Evolutionary conservation across 2,113 vertebrate genomes (phyloP).

Genomic region (Ceratotherium simum): DNA sequence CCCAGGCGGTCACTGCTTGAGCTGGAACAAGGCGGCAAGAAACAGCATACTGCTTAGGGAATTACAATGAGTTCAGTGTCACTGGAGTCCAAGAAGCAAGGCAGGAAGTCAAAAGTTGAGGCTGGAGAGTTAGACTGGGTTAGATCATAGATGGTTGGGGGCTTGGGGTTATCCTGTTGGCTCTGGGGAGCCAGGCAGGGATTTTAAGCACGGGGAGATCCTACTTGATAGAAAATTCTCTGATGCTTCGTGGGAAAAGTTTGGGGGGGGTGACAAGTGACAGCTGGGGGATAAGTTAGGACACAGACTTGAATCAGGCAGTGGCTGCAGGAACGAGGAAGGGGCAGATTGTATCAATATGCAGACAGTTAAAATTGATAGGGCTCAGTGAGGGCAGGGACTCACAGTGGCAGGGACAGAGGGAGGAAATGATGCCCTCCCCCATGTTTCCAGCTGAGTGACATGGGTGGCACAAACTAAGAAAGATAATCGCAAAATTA

Average conservation of each 20-base stretch:
- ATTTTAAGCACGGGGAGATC: background rate
- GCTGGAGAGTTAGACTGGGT: background rate
- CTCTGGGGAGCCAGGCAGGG: background rate
- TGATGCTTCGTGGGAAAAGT: background rate
- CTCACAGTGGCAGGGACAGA: accelerated
- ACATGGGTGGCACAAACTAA: background rate
- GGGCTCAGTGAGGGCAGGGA: background rate
- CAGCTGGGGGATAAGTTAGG: background rate
- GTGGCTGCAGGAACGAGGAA: background rate
- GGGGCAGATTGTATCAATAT: background rate
- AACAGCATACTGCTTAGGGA: conserved; percentile 53
- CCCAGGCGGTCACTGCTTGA: background rate
- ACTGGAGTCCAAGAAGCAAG: conserved; percentile 22
- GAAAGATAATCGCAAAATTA: background rate
- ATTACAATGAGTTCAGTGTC: conserved; percentile 79
- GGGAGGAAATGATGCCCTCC: background rate
- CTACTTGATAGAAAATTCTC: conserved; percentile 7
- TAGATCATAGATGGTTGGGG: background rate
- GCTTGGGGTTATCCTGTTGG: background rate
- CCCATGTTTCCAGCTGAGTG: background rate
- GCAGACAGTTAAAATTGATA: background rate
- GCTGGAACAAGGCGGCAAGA: conserved; percentile 64
- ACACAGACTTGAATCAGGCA: background rate
- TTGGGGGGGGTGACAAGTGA: background rate
- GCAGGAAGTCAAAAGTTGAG: conserved; percentile 70